Evolutionary conservation across 2,797 vertebrate species (phyloP).

Genomic region (Parauchenoglanis ngamensis): DNA sequence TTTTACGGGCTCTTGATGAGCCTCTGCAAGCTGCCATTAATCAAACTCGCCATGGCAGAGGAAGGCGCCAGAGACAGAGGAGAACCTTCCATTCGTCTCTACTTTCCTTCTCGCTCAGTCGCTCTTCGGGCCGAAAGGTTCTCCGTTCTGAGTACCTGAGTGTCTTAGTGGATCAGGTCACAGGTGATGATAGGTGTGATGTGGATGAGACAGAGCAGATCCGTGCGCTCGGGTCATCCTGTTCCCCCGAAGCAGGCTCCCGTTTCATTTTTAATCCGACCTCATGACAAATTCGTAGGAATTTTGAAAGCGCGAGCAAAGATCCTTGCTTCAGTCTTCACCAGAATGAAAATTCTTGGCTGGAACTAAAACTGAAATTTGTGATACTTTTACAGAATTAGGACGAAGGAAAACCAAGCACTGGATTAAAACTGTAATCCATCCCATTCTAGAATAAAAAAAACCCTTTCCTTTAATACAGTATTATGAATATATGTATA

Average conservation of each 20-base stretch:
- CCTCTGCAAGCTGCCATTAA: conserved; percentile 71
- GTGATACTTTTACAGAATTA: too few relatives aligned
- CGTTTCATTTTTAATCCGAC: neutral
- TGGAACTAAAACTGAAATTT: neutral
- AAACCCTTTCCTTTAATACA: too few relatives aligned
- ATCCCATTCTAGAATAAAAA: neutral
- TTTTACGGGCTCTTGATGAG: conserved; percentile 77
- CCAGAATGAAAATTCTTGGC: neutral
- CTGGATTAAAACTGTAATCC: neutral
- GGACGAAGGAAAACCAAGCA: neutral
- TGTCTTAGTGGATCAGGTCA: neutral
- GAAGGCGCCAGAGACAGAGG: conserved; percentile 62
- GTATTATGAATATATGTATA: too few relatives aligned
- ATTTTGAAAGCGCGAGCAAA: neutral
- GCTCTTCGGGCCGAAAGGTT: neutral
- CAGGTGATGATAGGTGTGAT: neutral
- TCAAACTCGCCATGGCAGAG: conserved; percentile 67
- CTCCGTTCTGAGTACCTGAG: neutral
- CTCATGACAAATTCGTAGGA: neutral
- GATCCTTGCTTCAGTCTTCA: neutral
- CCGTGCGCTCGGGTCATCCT: neutral
- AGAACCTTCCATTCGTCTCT: conserved; percentile 26
- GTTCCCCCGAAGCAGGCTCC: neutral
- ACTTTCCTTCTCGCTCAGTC: neutral
- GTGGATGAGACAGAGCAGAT: neutral